Base-by-base conservation (phyloP, 2,888 invertebrate genomes). In the Apoda limacodes region DNA sequence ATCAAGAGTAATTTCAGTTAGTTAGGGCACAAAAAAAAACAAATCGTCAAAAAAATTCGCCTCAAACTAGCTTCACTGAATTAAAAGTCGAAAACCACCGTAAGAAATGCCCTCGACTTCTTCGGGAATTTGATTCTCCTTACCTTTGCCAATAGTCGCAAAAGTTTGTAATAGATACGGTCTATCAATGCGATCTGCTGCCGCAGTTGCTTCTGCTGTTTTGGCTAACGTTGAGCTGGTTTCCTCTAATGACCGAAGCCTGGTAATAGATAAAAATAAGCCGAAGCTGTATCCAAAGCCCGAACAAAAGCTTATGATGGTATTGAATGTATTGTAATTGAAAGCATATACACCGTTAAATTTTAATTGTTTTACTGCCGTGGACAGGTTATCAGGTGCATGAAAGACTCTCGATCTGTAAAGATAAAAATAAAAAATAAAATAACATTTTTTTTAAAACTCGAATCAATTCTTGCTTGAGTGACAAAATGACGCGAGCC, bases 321-420 rank as follows among this genome's bases (percentile, higher is more conserved):
- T 37, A 12, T 22, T 23, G 22, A 30, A 23, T 17, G 7, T 17
- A 22, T 9, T 14, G 28, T 30, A 10, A 21, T 29, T 13, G 14
- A 30, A 27, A 30, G 33, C 12, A 24, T 37, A 4, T 45, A 43
- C 23, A n/a, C n/a, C n/a, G n/a, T n/a, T n/a, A n/a, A n/a, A n/a
- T n/a, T n/a, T n/a, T n/a, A n/a, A n/a, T n/a, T n/a, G n/a, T n/a
- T n/a, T n/a, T n/a, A n/a, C n/a, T n/a, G n/a, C n/a, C n/a, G n/a
- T n/a, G n/a, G n/a, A 45, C 46, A 32, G 46, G 46, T 29, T 44
- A 43, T 6, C n/a, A 42, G 10, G 46, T 46, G 32, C 43, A 46
- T 22, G 34, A 36, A 23, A 46, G 44, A 7, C 23, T 48, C 3
- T 15, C 35, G 15, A 23, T 14, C n/a, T n/a, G n/a, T n/a, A n/a